phyloP scores from a whole-genome alignment of 2,797 vertebrate species.

The Sylvilagus floridanus region DNA sequence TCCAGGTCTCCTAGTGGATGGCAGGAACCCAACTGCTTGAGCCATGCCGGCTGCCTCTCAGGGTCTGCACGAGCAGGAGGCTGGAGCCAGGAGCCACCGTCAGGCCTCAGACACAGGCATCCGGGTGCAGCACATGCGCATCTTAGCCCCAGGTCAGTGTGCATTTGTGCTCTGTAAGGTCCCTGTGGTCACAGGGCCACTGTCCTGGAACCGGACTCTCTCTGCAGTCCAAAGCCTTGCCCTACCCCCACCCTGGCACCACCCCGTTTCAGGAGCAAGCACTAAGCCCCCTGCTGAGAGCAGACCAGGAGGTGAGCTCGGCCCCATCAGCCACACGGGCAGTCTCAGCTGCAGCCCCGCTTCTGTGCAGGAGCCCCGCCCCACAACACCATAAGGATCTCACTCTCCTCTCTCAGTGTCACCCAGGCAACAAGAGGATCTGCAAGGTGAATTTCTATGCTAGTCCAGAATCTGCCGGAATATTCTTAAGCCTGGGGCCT shows the following conservation, averaged over 20 bases:
- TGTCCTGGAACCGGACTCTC: neutral
- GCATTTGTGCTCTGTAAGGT: neutral
- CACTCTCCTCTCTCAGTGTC: neutral
- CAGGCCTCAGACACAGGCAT: no score
- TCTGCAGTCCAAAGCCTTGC: neutral
- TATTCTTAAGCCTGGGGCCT: neutral
- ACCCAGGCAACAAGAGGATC: neutral
- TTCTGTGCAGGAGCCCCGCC: neutral
- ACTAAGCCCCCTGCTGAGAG: neutral
- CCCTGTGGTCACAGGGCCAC: neutral
- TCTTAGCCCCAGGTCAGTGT: neutral
- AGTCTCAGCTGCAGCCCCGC: neutral
- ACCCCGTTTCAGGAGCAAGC: no score
- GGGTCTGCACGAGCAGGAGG: no score
- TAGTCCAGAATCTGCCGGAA: neutral
- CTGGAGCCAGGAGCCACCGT: no score
- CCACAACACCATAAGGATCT: fast-evolving
- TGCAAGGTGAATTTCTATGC: neutral
- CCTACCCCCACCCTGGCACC: neutral
- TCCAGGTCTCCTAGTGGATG: no score
- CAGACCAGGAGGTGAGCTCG: neutral
- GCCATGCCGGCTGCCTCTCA: no score
- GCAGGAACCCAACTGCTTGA: no score
- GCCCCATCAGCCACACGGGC: neutral
- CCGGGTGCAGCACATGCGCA: no score